Conservation (phyloP, 1,140 invertebrate species). For the Drosophila malerkotliana region DNA sequence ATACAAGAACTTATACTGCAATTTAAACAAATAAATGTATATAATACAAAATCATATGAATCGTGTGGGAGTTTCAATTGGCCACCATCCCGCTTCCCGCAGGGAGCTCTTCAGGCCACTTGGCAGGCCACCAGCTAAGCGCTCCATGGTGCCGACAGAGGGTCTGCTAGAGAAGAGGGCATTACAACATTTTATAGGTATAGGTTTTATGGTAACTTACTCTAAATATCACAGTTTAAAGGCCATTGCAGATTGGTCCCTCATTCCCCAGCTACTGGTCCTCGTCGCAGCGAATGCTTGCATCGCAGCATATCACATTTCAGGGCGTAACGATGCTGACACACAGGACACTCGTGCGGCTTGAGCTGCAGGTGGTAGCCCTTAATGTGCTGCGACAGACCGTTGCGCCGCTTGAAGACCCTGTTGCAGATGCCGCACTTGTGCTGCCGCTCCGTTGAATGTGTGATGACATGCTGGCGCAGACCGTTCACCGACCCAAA, state of each 20-base stretch:
- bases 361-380: constrained; percentile 79
- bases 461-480: constrained; percentile 75
- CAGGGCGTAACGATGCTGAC: constrained; percentile 74
- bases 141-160: background rate
- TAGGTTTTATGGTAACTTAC: background rate
- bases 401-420: constrained; percentile 75
- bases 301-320: constrained; percentile 83
- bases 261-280: constrained; percentile 1
- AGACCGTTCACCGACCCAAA: constrained; percentile 69
- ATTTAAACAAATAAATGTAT: constrained; percentile 68
- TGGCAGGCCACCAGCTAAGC: constrained; percentile 14
- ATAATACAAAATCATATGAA: constrained; percentile 49
- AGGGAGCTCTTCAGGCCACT: background rate
- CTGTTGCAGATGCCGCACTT: constrained; percentile 72
- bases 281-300: constrained; percentile 64
- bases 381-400: constrained; percentile 75
- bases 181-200: background rate
- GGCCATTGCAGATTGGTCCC: background rate
- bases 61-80: background rate
- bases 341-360: constrained; percentile 73
- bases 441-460: constrained; percentile 66
- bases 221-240: background rate
- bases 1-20: constrained; percentile 53
- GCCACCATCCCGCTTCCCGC: constrained; percentile 1
- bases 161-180: background rate